A percentile compares a stretch with the other conserved stretches of the same genome.
These are phyloP conservation scores for Aethina tumida DNA, from an alignment of 1,140 invertebrate species.

Conservation along the genomic window DNA sequence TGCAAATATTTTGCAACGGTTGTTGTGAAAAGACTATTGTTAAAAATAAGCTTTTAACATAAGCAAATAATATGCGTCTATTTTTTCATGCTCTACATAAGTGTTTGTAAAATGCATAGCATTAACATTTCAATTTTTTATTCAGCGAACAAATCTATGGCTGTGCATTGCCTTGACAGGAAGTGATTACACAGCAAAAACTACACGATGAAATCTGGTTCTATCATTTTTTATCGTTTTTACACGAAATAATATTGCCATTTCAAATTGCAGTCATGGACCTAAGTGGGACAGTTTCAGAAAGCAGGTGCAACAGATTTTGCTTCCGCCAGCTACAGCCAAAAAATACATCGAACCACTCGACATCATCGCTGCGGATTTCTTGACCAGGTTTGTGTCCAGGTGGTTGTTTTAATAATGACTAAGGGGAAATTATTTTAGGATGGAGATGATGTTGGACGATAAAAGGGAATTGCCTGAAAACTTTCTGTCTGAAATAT, in stretches of 20 bases:
- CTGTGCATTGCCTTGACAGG: no score
- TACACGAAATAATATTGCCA: slow-evolving; percentile 1
- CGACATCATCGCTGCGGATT: slow-evolving; percentile 61
- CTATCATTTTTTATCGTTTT: neutral
- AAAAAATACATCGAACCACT: slow-evolving; percentile 62
- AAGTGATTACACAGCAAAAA: no score
- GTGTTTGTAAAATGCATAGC: no score
- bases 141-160: no score
- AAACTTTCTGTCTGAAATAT: slow-evolving; percentile 71
- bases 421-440: slow-evolving; percentile 35
- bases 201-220: no score
- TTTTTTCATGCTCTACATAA: no score
- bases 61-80: no score
- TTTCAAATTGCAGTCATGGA: slow-evolving; percentile 56
- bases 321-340: slow-evolving; percentile 66
- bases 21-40: no score
- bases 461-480: slow-evolving; percentile 56
- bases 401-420: neutral
- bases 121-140: no score
- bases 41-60: no score
- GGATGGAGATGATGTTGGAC: slow-evolving; percentile 58
- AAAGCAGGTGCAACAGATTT: slow-evolving; percentile 72
- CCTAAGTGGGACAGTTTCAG: slow-evolving; percentile 72
- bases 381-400: slow-evolving; percentile 49
- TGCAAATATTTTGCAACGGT: no score